These are phyloP conservation scores for Oryzias dopingdopingensis DNA, from an alignment of 2,797 vertebrate genomes.

Conservation along the genomic window DNA sequence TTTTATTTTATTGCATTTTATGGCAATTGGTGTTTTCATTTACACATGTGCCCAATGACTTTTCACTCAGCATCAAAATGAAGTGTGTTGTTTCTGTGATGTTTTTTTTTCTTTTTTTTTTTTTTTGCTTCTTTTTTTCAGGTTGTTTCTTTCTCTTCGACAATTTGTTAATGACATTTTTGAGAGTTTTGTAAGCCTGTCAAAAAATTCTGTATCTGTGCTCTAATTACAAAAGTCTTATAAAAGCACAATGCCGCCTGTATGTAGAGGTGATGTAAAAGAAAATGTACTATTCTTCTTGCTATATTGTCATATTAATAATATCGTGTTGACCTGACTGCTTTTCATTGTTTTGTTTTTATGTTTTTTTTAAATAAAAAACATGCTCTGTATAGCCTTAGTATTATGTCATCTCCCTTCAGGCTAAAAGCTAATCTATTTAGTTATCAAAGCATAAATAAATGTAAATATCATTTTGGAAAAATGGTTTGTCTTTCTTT, in stretches of 20 bases:
- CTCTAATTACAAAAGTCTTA: conserved; percentile 78
- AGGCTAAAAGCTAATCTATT: conserved; percentile 77
- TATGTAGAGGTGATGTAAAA: conserved; percentile 80
- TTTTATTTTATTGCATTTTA: conserved; percentile 16
- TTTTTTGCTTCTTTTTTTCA: background rate
- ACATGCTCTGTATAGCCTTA: conserved; percentile 70
- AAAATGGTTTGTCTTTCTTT: conserved; percentile 55
- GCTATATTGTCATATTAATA: conserved; percentile 76
- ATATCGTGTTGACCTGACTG: conserved; percentile 67
- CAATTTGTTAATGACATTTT: conserved; percentile 43
- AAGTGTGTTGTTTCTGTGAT: conserved; percentile 11
- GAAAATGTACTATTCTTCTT: conserved; percentile 77
- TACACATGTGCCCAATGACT: conserved; percentile 25
- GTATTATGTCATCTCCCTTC: conserved; percentile 69
- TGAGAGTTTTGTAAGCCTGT: conserved; percentile 58
- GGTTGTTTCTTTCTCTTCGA: background rate
- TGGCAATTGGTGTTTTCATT: conserved; percentile 10
- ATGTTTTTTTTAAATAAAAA: conserved; percentile 66
- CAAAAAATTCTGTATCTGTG: conserved; percentile 69
- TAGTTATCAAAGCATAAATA: conserved; percentile 79
- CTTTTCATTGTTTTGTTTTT: conserved; percentile 52
- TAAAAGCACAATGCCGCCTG: conserved; percentile 82
- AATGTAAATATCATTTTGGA: conserved; percentile 77
- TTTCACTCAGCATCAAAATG: conserved; percentile 26
- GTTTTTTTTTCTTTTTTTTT: conserved; percentile 1